Conservation (phyloP, 2,797 vertebrate genomes). For the Clangula hyemalis region DNA sequence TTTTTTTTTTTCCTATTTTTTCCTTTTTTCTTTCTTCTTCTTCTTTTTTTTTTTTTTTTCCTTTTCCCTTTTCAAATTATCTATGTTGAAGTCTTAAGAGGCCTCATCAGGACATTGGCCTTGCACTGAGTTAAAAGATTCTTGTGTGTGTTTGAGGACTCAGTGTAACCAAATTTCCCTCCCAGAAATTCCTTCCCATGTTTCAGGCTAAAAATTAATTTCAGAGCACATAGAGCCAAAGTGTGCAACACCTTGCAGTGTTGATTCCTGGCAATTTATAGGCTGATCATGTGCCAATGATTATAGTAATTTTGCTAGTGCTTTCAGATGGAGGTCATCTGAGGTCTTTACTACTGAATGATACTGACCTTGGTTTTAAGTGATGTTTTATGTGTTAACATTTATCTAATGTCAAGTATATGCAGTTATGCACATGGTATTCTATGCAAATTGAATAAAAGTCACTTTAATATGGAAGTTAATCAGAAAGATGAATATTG, state of each 20-base stretch:
- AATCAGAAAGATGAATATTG: background rate
- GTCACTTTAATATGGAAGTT: background rate
- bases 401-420: background rate
- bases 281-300: background rate
- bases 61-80: background rate
- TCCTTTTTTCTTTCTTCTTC: background rate
- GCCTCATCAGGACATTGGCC: background rate
- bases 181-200: too few relatives aligned
- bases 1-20: background rate
- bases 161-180: background rate
- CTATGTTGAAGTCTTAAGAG: background rate
- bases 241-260: background rate
- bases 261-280: background rate
- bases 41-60: background rate
- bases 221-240: background rate
- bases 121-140: background rate
- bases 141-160: background rate
- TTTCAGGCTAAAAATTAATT: background rate
- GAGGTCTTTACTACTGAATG: background rate
- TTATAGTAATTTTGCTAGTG: background rate
- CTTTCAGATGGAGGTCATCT: background rate
- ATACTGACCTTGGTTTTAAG: background rate
- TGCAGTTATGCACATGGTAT: background rate
- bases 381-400: background rate
- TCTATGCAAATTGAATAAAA: background rate